These are phyloP conservation scores for Platygyra sinensis DNA, from an alignment of 64 coral and sea anemone genomes.

Conservation along the genomic window DNA sequence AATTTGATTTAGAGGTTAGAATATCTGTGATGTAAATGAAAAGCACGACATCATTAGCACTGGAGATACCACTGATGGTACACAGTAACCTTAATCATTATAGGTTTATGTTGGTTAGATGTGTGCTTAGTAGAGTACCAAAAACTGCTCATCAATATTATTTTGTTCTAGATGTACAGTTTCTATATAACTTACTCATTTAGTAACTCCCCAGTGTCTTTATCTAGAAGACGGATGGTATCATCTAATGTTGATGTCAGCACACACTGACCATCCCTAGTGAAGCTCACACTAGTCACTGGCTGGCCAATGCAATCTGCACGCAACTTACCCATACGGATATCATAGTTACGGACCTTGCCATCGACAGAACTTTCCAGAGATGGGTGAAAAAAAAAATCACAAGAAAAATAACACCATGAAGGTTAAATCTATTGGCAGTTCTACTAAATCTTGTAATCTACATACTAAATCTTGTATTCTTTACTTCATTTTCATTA, in stretches of 20 bases:
- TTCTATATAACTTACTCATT: constrained; percentile 76
- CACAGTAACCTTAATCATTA: no score
- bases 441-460: neutral
- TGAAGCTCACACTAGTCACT: constrained; percentile 90
- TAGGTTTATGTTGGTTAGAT: no score
- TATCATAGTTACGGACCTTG: constrained; percentile 94
- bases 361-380: constrained; percentile 82
- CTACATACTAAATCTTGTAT: no score
- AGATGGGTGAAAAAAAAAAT: neutral
- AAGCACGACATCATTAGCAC: no score
- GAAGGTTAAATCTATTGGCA: neutral
- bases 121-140: no score
- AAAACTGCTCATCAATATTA: no score
- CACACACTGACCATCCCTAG: constrained; percentile 90
- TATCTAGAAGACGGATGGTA: constrained; percentile 86
- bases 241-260: constrained; percentile 83
- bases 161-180: no score
- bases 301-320: constrained; percentile 87
- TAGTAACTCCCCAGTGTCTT: constrained; percentile 92
- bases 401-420: neutral
- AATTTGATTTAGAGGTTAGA: no score
- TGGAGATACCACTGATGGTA: no score
- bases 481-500: neutral
- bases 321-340: constrained; percentile 80
- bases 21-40: no score